These are phyloP conservation scores for Anarhynchus alexandrinus DNA, from an alignment of 2,113 vertebrate species.

Conservation along the genomic window DNA sequence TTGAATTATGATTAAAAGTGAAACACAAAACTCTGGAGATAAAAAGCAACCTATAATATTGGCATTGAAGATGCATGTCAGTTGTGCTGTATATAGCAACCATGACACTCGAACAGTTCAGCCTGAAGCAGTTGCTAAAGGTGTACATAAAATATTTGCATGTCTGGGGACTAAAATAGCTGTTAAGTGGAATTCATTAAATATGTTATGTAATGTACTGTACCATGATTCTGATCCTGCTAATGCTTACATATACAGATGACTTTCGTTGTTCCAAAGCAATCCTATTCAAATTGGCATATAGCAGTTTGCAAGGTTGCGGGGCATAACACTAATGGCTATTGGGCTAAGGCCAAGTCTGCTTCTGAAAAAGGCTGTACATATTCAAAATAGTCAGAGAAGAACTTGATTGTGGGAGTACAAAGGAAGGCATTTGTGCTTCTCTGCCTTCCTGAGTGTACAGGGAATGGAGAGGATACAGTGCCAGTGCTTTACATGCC, in stretches of 20 bases:
- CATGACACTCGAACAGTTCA: background rate
- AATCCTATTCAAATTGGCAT: fast-evolving
- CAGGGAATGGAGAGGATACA: background rate
- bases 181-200: background rate
- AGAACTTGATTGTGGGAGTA: background rate
- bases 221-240: background rate
- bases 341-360: fast-evolving
- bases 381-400: background rate
- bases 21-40: background rate
- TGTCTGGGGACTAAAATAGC: background rate
- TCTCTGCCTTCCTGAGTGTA: background rate
- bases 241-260: background rate
- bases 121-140: background rate
- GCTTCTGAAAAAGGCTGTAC: background rate
- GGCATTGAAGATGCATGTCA: background rate
- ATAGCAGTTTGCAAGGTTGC: background rate
- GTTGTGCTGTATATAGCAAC: background rate
- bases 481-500: background rate
- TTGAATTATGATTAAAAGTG: conserved; percentile 38
- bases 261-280: background rate
- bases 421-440: background rate
- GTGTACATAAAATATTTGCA: background rate
- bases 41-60: background rate
- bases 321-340: fast-evolving
- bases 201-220: too few species aligned